Evolutionary conservation across 1,140 invertebrate genomes (phyloP).

Genomic region (Ostrea edulis): DNA sequence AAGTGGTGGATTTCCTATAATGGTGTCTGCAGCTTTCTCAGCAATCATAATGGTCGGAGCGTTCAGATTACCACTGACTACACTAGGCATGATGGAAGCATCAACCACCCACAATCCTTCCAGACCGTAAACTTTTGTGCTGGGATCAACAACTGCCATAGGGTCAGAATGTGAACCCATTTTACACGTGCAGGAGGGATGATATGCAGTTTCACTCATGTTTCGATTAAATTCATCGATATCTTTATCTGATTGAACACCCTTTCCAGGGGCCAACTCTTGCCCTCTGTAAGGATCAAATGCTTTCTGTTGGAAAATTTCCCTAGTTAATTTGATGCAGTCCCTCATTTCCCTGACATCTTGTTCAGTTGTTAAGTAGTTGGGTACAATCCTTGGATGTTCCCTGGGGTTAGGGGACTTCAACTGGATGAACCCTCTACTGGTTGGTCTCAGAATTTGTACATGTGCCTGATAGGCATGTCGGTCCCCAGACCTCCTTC

Average conservation of each 20-base stretch:
- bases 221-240: constrained; percentile 74
- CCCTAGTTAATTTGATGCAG: constrained; percentile 72
- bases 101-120: constrained; percentile 81
- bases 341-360: constrained; percentile 74
- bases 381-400: constrained; percentile 91
- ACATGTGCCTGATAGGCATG: constrained; percentile 80
- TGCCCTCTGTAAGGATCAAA: constrained; percentile 79
- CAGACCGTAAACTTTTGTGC: constrained; percentile 78
- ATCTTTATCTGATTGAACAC: constrained; percentile 68
- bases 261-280: constrained; percentile 78
- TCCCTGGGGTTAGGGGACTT: constrained; percentile 86
- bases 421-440: constrained; percentile 74
- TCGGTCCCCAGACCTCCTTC: constrained; percentile 75
- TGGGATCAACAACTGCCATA: constrained; percentile 82
- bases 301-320: constrained; percentile 81
- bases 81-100: constrained; percentile 82
- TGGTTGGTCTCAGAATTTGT: constrained; percentile 78
- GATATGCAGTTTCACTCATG: constrained; percentile 80
- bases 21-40: constrained; percentile 82
- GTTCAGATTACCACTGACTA: constrained; percentile 82
- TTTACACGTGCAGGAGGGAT: constrained; percentile 83
- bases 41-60: constrained; percentile 82
- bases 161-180: constrained; percentile 81
- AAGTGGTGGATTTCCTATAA: constrained; percentile 73
- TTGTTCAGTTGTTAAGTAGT: constrained; percentile 75